phyloP scores from a whole-genome alignment of 2,797 vertebrate genomes.

The Cossypha heuglini region DNA sequence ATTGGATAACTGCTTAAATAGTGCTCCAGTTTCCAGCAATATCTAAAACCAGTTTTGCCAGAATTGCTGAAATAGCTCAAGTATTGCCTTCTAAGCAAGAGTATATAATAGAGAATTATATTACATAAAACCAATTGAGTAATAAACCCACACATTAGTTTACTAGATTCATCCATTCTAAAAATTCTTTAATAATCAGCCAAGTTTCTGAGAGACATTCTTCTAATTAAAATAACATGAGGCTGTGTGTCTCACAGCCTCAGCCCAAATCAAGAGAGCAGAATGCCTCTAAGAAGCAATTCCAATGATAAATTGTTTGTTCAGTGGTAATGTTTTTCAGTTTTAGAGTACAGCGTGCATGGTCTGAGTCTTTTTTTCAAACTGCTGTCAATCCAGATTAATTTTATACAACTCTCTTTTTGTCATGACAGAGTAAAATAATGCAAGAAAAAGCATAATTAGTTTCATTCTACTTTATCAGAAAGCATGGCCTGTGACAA shows the following conservation, averaged over 20 bases:
- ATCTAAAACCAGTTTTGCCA: background rate
- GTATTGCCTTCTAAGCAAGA: background rate
- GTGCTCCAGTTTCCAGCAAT: background rate
- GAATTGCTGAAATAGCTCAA: background rate
- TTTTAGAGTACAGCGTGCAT: background rate
- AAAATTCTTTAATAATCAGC: background rate
- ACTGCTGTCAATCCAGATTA: background rate
- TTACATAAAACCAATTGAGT: background rate
- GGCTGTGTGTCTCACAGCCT: background rate
- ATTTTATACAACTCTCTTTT: background rate
- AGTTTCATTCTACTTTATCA: background rate
- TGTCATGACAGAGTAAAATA: slow-evolving; percentile 1
- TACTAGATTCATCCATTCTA: background rate
- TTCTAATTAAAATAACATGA: background rate
- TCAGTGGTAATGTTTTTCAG: background rate
- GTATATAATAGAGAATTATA: background rate
- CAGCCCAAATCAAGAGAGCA: background rate
- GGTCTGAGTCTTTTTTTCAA: background rate
- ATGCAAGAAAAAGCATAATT: background rate
- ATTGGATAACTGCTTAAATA: background rate
- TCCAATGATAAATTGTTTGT: background rate
- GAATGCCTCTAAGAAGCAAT: background rate
- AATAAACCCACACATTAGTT: background rate
- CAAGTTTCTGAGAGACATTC: background rate
- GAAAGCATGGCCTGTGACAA: background rate